phyloP scores from a whole-genome alignment of 2,888 invertebrate genomes.

The Aleiodes leptofemur region DNA sequence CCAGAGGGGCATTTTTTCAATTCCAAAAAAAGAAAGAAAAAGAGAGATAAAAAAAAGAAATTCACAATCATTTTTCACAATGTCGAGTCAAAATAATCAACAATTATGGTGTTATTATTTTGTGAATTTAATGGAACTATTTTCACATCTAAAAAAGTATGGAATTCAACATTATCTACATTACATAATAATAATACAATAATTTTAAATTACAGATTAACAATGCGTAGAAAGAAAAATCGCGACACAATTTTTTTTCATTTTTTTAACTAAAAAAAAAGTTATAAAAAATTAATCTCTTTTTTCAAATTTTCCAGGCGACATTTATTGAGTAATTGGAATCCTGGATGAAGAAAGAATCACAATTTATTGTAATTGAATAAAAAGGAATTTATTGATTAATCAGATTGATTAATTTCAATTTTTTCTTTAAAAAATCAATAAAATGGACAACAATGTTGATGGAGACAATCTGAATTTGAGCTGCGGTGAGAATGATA shows the following conservation, averaged over 20 bases:
- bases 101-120: slow-evolving; percentile 54
- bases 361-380: background rate
- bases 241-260: background rate
- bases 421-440: background rate
- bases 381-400: slow-evolving; percentile 51
- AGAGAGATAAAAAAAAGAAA: slow-evolving; percentile 32
- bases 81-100: slow-evolving; percentile 49
- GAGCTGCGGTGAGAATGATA: slow-evolving; percentile 77
- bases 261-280: slow-evolving; percentile 1
- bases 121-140: slow-evolving; percentile 58
- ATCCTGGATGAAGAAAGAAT: slow-evolving; percentile 48
- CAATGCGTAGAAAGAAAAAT: slow-evolving; percentile 2
- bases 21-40: slow-evolving; percentile 5
- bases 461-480: slow-evolving; percentile 71
- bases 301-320: slow-evolving; percentile 8
- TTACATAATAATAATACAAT: slow-evolving; percentile 25
- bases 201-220: slow-evolving; percentile 18
- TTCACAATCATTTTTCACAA: slow-evolving; percentile 39
- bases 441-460: slow-evolving; percentile 60
- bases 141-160: slow-evolving; percentile 55
- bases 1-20: background rate
- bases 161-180: slow-evolving; percentile 53
- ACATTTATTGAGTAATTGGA: slow-evolving; percentile 16
- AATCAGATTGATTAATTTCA: slow-evolving; percentile 15
- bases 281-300: background rate